These are phyloP conservation scores for Aleiodes leptofemur DNA, from an alignment of 2,888 invertebrate species.

Conservation along the genomic window DNA sequence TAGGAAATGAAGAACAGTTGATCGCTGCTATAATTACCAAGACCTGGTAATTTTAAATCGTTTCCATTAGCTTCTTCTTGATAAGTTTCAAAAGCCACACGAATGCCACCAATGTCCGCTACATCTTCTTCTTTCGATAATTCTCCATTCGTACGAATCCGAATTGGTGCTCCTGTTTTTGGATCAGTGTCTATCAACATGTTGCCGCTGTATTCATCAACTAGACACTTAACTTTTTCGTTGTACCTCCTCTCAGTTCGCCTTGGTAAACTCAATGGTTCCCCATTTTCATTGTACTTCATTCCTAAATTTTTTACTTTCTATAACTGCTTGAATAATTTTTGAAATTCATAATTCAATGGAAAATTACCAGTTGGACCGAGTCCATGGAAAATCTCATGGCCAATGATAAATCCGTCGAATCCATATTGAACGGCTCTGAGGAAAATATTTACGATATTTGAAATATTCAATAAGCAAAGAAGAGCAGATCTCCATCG, in stretches of 20 bases:
- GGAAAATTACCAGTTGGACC: conserved; percentile 33
- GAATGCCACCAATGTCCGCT: conserved; percentile 37
- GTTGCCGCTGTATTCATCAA: conserved; percentile 31
- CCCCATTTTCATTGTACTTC: conserved; percentile 22
- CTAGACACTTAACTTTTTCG: conserved; percentile 24
- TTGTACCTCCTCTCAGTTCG: conserved; percentile 19
- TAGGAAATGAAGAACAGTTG: conserved; percentile 44
- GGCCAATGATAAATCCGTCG: conserved; percentile 32
- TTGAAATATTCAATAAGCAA: too few species aligned
- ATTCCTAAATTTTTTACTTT: conserved; percentile 27
- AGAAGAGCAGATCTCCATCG: too few species aligned
- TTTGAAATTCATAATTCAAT: neutral
- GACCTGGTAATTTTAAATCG: conserved; percentile 34
- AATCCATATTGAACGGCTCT: conserved; percentile 40
- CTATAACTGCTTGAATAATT: neutral
- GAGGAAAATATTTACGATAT: neutral
- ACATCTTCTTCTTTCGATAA: conserved; percentile 25
- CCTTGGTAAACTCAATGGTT: neutral
- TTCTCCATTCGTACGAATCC: conserved; percentile 4
- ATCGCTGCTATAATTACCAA: conserved; percentile 39
- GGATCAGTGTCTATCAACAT: conserved; percentile 17
- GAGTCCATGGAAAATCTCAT: conserved; percentile 38
- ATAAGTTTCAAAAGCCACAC: conserved; percentile 35
- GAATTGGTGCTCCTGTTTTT: neutral
- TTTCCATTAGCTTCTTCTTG: conserved; percentile 8